phyloP scores from a whole-genome alignment of 1,140 invertebrate genomes.

The Brachionus angularis region DNA sequence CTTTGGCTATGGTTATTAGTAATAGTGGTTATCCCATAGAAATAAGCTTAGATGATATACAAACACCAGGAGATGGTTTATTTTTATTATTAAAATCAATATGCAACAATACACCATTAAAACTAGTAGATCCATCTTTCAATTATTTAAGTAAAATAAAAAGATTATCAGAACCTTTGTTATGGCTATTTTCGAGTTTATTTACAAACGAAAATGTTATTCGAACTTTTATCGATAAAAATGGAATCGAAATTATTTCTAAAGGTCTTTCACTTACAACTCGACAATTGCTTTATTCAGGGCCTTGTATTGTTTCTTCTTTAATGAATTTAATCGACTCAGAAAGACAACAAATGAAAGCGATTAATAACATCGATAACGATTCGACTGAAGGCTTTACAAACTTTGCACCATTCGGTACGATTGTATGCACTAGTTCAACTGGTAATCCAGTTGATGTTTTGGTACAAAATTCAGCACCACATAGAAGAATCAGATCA shows the following conservation, averaged over 20 bases:
- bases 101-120: background rate
- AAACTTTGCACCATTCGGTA: constrained; percentile 76
- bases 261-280: background rate
- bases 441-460: constrained; percentile 80
- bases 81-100: constrained; percentile 22
- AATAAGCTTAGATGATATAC: background rate
- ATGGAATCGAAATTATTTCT: constrained; percentile 55
- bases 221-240: constrained; percentile 65
- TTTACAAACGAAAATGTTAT: constrained; percentile 67
- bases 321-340: constrained; percentile 37
- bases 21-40: constrained; percentile 40
- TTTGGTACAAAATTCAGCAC: constrained; percentile 69
- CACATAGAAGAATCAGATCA: constrained; percentile 74
- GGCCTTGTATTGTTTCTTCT: constrained; percentile 17
- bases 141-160: constrained; percentile 36
- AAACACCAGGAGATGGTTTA: constrained; percentile 22
- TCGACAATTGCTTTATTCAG: background rate
- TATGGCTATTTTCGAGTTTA: constrained; percentile 70
- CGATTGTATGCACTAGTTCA: constrained; percentile 73
- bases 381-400: constrained; percentile 67
- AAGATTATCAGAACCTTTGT: constrained; percentile 68
- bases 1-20: constrained; percentile 33
- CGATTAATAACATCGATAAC: constrained; percentile 55
- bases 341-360: constrained; percentile 44
- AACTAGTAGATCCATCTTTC: constrained; percentile 3